A percentile compares a stretch with the other conserved stretches of the same genome.
These are phyloP conservation scores for Strigamia crassipes DNA, from an alignment of 2,888 invertebrate genomes.

Conservation along the genomic window DNA sequence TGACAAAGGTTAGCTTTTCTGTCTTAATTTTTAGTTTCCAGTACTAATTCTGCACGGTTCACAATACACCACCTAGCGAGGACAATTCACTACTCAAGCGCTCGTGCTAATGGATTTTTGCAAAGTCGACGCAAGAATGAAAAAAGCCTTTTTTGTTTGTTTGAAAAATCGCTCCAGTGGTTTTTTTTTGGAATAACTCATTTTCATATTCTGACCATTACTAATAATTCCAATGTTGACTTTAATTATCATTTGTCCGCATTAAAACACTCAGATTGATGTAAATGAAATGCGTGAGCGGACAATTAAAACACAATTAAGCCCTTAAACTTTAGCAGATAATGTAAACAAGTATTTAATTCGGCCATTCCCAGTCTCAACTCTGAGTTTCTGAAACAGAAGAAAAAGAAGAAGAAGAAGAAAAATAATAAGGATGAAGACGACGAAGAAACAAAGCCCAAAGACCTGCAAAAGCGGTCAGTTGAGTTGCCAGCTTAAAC, in stretches of 20 bases:
- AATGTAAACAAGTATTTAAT: constrained; percentile 3
- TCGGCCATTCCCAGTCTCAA: not conserved
- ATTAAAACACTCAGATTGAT: not conserved
- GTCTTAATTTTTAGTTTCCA: no score
- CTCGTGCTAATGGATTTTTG: no score
- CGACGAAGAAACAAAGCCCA: not conserved
- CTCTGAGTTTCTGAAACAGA: not conserved
- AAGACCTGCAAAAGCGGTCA: constrained; percentile 3
- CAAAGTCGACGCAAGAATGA: no score
- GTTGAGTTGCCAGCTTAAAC: not conserved
- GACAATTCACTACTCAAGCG: no score
- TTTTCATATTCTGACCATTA: not conserved
- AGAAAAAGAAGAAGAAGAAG: not conserved
- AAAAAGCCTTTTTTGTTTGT: no score
- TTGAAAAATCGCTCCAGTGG: no score
- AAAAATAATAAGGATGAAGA: not conserved
- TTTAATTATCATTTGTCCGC: not conserved
- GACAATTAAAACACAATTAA: not conserved
- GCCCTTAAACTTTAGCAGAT: not conserved
- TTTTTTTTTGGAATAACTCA: no score
- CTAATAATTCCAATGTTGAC: not conserved
- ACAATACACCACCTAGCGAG: no score
- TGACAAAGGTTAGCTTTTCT: no score
- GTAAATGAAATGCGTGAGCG: not conserved
- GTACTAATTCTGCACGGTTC: no score